Conservation (phyloP, 2,797 vertebrate species). For the Halcyon badia region DNA sequence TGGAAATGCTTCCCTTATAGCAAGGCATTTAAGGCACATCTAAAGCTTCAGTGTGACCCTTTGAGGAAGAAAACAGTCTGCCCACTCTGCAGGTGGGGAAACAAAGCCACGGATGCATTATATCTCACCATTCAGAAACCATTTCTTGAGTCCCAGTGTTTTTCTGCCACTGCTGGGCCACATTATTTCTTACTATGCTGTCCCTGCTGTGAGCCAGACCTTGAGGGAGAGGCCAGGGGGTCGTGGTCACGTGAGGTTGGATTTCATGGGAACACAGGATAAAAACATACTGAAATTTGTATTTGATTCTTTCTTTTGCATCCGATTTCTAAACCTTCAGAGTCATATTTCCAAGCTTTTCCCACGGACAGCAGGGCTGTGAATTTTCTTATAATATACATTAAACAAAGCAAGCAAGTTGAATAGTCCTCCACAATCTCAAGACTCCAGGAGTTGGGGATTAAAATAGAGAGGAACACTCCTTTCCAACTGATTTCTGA, state of each 20-base stretch:
- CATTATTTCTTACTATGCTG: background rate
- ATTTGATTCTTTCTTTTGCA: background rate
- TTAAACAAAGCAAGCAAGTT: background rate
- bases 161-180: background rate
- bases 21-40: background rate
- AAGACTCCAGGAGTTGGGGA: background rate
- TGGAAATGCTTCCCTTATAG: background rate
- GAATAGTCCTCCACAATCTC: background rate
- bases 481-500: background rate
- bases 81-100: background rate
- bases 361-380: background rate
- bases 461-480: background rate
- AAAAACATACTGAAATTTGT: background rate
- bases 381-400: background rate
- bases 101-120: background rate
- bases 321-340: conserved; percentile 6
- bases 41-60: background rate
- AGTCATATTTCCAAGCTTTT: background rate
- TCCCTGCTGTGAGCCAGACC: background rate
- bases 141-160: background rate
- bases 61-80: background rate
- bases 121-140: background rate
- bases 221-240: background rate
- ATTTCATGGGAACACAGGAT: background rate
- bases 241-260: background rate